A percentile compares a stretch with the other conserved stretches of the same genome.
These are phyloP conservation scores for Cephalopachus bancanus DNA, from an alignment of 2,797 vertebrate species.

Conservation along the genomic window DNA sequence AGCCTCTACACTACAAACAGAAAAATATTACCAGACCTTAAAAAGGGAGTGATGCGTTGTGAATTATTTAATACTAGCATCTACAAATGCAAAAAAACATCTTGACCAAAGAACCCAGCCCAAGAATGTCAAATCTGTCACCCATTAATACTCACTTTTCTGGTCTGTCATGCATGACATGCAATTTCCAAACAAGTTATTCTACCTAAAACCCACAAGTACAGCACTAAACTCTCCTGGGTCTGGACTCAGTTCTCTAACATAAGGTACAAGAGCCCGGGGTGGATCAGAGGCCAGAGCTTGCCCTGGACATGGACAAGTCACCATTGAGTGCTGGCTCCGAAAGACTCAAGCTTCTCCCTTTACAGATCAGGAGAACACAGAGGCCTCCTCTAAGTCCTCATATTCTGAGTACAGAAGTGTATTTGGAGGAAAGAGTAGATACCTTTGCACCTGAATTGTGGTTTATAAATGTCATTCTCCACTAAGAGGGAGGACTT, in stretches of 20 bases:
- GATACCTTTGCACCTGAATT: background rate
- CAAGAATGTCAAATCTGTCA: background rate
- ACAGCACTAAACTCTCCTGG: background rate
- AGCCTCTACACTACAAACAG: rapidly evolving
- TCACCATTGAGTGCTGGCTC: background rate
- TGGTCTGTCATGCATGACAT: background rate
- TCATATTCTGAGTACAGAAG: rapidly evolving
- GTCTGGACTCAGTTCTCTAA: background rate
- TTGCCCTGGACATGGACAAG: background rate
- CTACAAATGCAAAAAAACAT: background rate
- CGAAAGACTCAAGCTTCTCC: rapidly evolving
- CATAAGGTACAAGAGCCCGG: rapidly evolving
- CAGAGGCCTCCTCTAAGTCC: background rate
- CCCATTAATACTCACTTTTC: background rate
- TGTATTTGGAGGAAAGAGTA: background rate
- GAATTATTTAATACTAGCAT: background rate
- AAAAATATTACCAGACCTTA: rapidly evolving
- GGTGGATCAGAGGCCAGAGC: background rate
- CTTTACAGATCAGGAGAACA: background rate
- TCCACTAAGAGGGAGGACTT: background rate
- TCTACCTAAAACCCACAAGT: background rate
- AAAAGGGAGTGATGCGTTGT: rapidly evolving
- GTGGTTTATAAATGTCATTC: background rate
- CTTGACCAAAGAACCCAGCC: background rate
- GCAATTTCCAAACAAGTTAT: background rate